phyloP scores from a whole-genome alignment of 2,113 vertebrate species.

The Amazona vittata region DNA sequence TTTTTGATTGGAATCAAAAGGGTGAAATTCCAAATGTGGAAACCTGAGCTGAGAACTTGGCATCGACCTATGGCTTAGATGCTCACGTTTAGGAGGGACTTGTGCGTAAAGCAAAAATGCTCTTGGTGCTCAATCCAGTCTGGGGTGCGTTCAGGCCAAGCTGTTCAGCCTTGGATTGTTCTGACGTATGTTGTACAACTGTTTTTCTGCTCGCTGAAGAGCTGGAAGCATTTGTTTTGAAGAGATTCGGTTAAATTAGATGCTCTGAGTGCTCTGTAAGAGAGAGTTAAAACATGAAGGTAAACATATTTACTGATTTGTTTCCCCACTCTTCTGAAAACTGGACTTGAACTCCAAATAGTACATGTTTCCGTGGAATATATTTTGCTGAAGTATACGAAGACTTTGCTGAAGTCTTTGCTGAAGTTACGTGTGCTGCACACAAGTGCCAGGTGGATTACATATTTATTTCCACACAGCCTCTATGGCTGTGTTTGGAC shows the following conservation, averaged over 20 bases:
- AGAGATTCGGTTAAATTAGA: background rate
- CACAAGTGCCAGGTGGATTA: background rate
- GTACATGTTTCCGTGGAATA: background rate
- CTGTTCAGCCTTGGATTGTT: background rate
- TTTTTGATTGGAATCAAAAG: slow-evolving; percentile 12
- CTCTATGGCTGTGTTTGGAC: background rate
- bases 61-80: background rate
- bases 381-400: background rate
- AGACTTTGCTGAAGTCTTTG: background rate
- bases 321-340: background rate
- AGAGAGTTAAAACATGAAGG: slow-evolving; percentile 23
- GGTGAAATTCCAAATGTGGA: background rate
- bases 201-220: background rate
- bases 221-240: background rate
- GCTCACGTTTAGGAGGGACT: background rate
- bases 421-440: rapidly evolving
- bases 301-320: background rate
- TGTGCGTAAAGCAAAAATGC: background rate
- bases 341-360: background rate
- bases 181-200: rapidly evolving
- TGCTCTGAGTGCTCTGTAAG: background rate
- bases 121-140: background rate
- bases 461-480: background rate
- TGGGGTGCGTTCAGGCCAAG: background rate
- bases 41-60: background rate